Percentiles rank a stretch among this genome's conserved stretches.
phyloP scores from a whole-genome alignment of 2,797 vertebrate species.

The Enteromius unitaeniatus region DNA sequence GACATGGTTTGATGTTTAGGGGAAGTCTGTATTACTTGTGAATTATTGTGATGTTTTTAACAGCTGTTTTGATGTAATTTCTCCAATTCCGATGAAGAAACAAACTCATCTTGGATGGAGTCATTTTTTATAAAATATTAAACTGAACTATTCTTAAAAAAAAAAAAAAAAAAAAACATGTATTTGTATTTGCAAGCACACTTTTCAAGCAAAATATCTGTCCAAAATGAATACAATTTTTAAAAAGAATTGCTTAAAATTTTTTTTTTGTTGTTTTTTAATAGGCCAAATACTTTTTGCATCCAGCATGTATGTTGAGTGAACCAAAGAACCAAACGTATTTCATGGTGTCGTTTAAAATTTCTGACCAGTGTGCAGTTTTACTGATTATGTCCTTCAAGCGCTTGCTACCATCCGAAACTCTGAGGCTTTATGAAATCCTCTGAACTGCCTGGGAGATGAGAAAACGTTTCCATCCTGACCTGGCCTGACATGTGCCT shows the following conservation, averaged over 20 bases:
- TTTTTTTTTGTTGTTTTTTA: too few species aligned
- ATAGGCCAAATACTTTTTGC: not conserved
- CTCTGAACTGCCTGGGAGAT: not conserved
- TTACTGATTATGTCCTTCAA: not conserved
- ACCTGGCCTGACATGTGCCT: not conserved
- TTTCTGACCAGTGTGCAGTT: not conserved
- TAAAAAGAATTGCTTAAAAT: too few species aligned
- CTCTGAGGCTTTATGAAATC: not conserved
- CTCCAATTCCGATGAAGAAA: too few species aligned
- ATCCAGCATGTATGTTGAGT: not conserved
- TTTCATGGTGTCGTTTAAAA: not conserved
- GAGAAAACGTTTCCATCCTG: not conserved
- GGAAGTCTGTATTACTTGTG: not conserved
- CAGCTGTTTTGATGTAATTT: too few species aligned
- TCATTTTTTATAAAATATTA: too few species aligned
- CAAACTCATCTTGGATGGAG: too few species aligned
- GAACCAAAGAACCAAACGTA: not conserved
- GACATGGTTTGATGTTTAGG: not conserved
- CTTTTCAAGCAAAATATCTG: not conserved
- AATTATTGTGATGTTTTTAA: too few species aligned
- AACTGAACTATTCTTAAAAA: too few species aligned
- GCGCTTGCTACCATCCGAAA: not conserved
- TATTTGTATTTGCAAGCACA: not conserved
- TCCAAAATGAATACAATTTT: not conserved
- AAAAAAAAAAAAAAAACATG: not conserved